Evolutionary conservation across 2,888 invertebrate genomes (phyloP).

Genomic region (Meta bourneti): DNA sequence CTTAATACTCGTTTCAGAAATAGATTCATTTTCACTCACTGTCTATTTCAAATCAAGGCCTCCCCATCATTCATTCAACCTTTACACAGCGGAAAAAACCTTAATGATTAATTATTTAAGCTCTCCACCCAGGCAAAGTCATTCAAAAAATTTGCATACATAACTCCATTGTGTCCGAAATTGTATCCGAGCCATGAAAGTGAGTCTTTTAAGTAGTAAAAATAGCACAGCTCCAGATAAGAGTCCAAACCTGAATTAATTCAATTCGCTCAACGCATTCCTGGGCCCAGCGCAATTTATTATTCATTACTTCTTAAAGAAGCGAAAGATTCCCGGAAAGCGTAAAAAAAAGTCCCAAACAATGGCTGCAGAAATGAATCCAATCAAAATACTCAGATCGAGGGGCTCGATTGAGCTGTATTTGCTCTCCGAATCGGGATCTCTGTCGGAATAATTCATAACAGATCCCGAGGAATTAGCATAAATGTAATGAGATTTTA

Average conservation of each 20-base stretch:
- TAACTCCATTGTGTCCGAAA: slow-evolving; percentile 19
- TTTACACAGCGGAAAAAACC: too few relatives aligned
- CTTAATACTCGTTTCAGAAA: too few relatives aligned
- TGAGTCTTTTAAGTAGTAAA: slow-evolving; percentile 30
- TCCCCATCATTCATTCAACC: too few relatives aligned
- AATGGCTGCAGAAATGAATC: slow-evolving; percentile 28
- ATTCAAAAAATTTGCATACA: slow-evolving; percentile 15
- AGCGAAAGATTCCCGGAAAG: not conserved
- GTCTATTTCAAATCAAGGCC: too few relatives aligned
- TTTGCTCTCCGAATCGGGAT: slow-evolving; percentile 20
- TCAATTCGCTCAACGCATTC: not conserved
- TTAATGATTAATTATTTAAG: too few relatives aligned
- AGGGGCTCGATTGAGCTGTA: slow-evolving; percentile 31
- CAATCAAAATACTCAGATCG: slow-evolving; percentile 46
- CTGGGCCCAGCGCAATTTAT: slow-evolving; percentile 10
- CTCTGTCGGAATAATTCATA: slow-evolving; percentile 39
- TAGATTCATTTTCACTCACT: too few relatives aligned
- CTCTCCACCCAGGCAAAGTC: too few relatives aligned
- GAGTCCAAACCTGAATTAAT: slow-evolving; percentile 35
- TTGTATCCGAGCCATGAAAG: slow-evolving; percentile 1
- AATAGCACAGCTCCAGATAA: not conserved
- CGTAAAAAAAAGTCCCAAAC: slow-evolving; percentile 17
- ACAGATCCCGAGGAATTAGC: slow-evolving; percentile 28
- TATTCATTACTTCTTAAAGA: slow-evolving; percentile 33
- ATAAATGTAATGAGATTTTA: slow-evolving; percentile 53